Base-by-base conservation (phyloP, 2,797 vertebrate genomes). In the Melanotaenia parkinsoni region DNA sequence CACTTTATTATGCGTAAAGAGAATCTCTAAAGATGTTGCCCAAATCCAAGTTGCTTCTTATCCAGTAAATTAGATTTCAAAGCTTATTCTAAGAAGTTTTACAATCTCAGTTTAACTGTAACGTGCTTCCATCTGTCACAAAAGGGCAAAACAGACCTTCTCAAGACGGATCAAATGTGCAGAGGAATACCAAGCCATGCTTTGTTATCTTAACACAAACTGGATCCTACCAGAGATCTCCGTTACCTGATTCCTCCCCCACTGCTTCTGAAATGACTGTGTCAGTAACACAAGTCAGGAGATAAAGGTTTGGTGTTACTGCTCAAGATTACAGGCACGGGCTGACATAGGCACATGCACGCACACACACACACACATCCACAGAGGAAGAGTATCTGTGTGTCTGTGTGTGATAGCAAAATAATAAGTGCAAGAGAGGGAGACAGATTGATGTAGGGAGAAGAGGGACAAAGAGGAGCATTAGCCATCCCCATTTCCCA, bases 401-500 rank as follows among this genome's bases (percentile, higher is more conserved):
- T 5, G 50, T 76, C 58, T 81, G 67, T 30, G 63, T 68, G 71
- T 72, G 76, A 81, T 22, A 67, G 83, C 74, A 63, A 82, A 61
- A 77, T 79, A 81, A 81, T 70, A 77, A 80, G 76, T 28, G 77
- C 67, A 64, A 38, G 38, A 50, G 80, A 78, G 59, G 71, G 63
- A 77, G 79, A 78, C 53, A 22, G 73, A 74, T 72, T 82, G 74
- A 83, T 72, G 80, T 40, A 47, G 73, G 62, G 70, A 72, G 80
- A 70, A 74, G 80, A 59, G 58, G 77, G 77, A 79, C 77, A 70
- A 79, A 86, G 74, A 81, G 72, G 50, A 72, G 81, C 83, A 88
- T 89, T 89, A 86, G 74, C 70, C 65, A 63, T 74, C 72, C 72
- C 54, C 74, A 75, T 80, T 86, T 82, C 76, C 69, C 74, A 77